A percentile compares a stretch with the other conserved stretches of the same genome.
Evolutionary conservation across 2,113 vertebrate species (phyloP).

Genomic region (Paratilapia polleni): DNA sequence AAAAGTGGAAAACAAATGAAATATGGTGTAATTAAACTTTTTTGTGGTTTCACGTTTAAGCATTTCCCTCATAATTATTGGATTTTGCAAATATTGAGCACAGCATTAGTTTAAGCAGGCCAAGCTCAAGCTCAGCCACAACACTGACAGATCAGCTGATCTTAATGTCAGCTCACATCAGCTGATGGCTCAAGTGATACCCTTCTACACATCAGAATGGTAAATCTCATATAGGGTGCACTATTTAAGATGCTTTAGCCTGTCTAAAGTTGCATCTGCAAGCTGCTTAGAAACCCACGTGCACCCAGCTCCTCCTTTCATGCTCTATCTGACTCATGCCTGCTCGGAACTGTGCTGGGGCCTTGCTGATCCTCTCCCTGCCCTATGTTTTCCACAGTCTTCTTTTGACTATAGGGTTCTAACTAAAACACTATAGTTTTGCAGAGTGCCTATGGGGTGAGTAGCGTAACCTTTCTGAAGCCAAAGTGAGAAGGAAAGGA

Average conservation of each 20-base stretch:
- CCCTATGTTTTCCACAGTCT: neutral
- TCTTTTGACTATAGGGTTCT: neutral
- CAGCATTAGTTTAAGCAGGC: neutral
- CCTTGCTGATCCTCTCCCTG: neutral
- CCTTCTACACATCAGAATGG: neutral
- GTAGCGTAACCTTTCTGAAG: neutral
- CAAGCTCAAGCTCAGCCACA: neutral
- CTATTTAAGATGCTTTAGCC: neutral
- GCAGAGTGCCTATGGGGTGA: rapidly evolving
- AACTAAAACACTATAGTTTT: too few relatives aligned
- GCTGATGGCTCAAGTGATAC: neutral
- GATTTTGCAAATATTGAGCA: neutral
- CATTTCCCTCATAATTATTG: neutral
- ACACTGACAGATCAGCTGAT: neutral
- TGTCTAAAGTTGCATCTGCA: neutral
- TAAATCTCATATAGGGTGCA: neutral
- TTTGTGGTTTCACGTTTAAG: neutral
- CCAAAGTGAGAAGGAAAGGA: neutral
- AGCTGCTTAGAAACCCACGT: neutral
- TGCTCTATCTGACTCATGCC: neutral
- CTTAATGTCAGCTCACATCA: neutral
- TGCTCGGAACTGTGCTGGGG: rapidly evolving
- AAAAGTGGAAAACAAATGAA: neutral
- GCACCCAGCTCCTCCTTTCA: neutral
- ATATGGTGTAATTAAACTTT: neutral